A percentile compares a stretch with the other conserved stretches of the same genome.
phyloP scores from a whole-genome alignment of 2,797 vertebrate genomes.

The Chaunax sp. region DNA sequence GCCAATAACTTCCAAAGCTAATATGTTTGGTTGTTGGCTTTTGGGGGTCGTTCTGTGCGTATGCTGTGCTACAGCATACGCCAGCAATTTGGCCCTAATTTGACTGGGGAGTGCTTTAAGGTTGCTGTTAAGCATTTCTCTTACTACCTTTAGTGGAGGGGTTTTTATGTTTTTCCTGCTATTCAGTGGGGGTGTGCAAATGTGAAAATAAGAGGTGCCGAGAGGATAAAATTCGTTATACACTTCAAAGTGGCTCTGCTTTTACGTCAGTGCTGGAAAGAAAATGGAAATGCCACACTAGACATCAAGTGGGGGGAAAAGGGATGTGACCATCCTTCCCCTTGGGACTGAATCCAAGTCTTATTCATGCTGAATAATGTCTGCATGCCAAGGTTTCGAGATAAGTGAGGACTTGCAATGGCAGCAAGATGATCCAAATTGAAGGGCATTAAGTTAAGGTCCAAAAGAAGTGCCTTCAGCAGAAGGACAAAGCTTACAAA shows the following conservation, averaged over 20 bases:
- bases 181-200: constrained; percentile 38
- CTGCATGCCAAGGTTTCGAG: constrained; percentile 3
- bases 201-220: constrained; percentile 46
- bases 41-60: constrained; percentile 57
- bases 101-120: constrained; percentile 67
- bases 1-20: constrained; percentile 72
- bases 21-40: constrained; percentile 60
- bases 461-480: constrained; percentile 1
- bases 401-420: constrained; percentile 13
- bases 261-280: constrained; percentile 37
- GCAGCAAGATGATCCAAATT: constrained; percentile 16
- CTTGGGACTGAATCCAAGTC: constrained; percentile 6
- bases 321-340: constrained; percentile 6
- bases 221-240: constrained; percentile 45
- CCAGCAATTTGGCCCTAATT: constrained; percentile 69
- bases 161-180: constrained; percentile 26
- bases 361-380: constrained; percentile 22
- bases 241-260: constrained; percentile 34
- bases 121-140: constrained; percentile 64
- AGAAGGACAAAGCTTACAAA: constrained; percentile 14
- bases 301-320: constrained; percentile 26
- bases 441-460: constrained; percentile 14
- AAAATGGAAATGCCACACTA: constrained; percentile 44
- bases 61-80: constrained; percentile 41
- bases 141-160: constrained; percentile 32